Base-by-base conservation (phyloP, 2,888 invertebrate genomes). In the Sminthurinus aureus region DNA sequence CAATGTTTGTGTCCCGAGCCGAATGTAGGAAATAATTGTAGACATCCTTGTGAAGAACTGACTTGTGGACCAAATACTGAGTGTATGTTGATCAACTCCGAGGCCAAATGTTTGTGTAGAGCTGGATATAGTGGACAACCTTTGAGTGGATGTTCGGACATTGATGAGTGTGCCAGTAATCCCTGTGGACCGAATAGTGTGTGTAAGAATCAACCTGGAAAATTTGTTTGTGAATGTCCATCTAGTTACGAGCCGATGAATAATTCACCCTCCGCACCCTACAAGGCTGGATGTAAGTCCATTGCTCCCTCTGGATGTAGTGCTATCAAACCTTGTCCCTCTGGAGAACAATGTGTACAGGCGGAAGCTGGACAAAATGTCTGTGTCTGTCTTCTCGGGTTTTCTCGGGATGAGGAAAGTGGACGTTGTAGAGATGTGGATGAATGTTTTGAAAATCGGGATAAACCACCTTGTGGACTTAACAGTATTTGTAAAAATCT, bases 401-500 rank as follows among this genome's bases (percentile, higher is more conserved):
- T 95, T 90, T 93, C 93, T n/a, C 92, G 97, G 58, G 95, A 94
- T 90, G 82, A 86, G 26, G 82, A 84, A n/a, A 93, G 93, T 38
- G 94, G 94, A 74, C 92, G 94, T 90, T 97, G 97, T 91, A 92
- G 95, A 89, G 97, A 97, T 90, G 92, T 95, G 82, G 95, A 97
- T 89, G 97, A 97, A 90, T 97, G 97, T 89, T 93, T 93, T 4
- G 94, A 94, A 88, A 91, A 93, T 51, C 91, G 93, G 82, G 94
- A 94, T 83, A 95, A 95, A 88, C 93, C 94, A 2, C 94, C 95
- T 22, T 97, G 97, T 90, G 97, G 97, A 0, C 91, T 95, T 38
- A 96, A 96, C 90, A 96, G 97, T 0, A 93, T 96, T 83, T 98
- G 97, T 89, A 96, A 96, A 90, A 98, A 98, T 91, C 91, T 97